Evolutionary conservation across 2,113 vertebrate species (phyloP).

Genomic region (Dasypus novemcinctus): DNA sequence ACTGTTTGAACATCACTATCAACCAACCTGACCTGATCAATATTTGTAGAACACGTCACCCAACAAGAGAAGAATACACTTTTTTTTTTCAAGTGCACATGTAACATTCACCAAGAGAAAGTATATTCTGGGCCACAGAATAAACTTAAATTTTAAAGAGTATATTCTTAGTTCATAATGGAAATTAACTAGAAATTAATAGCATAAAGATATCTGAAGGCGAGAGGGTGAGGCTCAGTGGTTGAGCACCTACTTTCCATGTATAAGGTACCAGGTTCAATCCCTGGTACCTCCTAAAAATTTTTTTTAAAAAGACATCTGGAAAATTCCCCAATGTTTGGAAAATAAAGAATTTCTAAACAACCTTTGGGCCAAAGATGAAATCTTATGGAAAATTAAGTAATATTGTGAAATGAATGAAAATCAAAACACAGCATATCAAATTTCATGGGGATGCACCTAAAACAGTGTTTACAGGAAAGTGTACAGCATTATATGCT

Average conservation of each 20-base stretch:
- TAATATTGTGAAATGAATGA: not conserved
- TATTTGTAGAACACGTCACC: not conserved
- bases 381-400: not conserved
- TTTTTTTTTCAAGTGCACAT: not conserved
- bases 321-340: not conserved
- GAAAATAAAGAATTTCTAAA: not conserved
- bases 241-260: too few species aligned
- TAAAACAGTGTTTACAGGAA: not conserved
- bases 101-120: not conserved
- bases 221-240: too few species aligned
- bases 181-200: slow-evolving; percentile 11
- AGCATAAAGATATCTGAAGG: slow-evolving; percentile 1
- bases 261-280: too few species aligned
- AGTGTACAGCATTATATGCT: not conserved
- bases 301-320: not conserved
- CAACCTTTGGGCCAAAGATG: not conserved
- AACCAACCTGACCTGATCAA: not conserved
- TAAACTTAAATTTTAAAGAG: not conserved
- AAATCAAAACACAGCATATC: slow-evolving; percentile 2
- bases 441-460: not conserved
- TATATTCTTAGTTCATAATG: not conserved
- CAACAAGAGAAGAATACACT: not conserved
- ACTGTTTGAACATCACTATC: not conserved
- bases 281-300: too few species aligned
- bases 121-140: not conserved